Evolutionary conservation across 2,888 invertebrate genomes (phyloP).

Genomic region (Charanyca ferruginea): DNA sequence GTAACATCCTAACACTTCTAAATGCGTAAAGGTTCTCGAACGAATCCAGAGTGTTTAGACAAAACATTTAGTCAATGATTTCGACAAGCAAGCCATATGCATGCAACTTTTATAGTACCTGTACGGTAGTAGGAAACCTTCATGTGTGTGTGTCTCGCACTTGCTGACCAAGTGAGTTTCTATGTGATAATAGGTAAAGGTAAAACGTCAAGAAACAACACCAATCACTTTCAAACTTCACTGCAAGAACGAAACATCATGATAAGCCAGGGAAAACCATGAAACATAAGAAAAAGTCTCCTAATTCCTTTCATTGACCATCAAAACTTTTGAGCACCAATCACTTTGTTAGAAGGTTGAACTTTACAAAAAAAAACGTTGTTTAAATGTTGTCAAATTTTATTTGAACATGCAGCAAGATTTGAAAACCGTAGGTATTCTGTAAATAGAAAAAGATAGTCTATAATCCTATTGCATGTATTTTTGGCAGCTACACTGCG

Average conservation of each 20-base stretch:
- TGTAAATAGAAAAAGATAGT: too few species aligned
- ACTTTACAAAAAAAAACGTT: constrained; percentile 4
- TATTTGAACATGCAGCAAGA: not conserved
- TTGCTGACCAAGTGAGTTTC: too few species aligned
- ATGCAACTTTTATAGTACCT: too few species aligned
- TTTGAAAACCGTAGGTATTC: not conserved
- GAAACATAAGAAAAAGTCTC: constrained; percentile 8
- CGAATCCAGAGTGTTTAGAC: too few species aligned
- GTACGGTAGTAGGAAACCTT: too few species aligned
- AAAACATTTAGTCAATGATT: too few species aligned
- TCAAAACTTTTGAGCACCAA: constrained; percentile 31
- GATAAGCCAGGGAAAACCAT: constrained; percentile 3
- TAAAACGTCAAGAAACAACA: not conserved
- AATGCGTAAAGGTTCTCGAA: too few species aligned
- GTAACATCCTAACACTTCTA: too few species aligned
- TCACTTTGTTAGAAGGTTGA: constrained; percentile 18
- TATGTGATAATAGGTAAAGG: not conserved
- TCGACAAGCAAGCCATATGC: too few species aligned
- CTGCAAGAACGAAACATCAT: not conserved
- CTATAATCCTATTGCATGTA: too few species aligned
- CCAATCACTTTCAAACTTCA: not conserved
- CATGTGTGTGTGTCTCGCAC: too few species aligned
- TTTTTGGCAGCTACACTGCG: too few species aligned
- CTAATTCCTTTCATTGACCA: constrained; percentile 25
- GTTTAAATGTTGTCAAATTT: not conserved